Percentiles rank a stretch among this genome's conserved stretches.
phyloP scores from a whole-genome alignment of 2,888 invertebrate genomes.

The Neoaliturus tenellus region DNA sequence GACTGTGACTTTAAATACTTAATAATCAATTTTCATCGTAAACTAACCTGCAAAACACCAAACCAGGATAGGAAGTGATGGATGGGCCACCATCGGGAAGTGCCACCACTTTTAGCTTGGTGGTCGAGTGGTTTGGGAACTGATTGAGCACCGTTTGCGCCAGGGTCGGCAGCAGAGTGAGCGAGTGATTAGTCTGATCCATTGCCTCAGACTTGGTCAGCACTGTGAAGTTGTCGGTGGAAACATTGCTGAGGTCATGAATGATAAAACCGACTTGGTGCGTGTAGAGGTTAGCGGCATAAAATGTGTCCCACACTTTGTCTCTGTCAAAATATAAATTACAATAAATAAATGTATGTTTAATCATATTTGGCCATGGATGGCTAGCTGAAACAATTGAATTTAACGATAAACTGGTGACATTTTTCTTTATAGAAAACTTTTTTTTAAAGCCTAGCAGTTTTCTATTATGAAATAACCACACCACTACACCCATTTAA shows the following conservation, averaged over 20 bases:
- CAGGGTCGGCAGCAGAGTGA: neutral
- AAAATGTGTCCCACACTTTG: neutral
- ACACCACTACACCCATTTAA: no score
- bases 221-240: neutral
- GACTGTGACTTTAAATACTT: no score
- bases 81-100: neutral
- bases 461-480: no score
- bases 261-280: neutral
- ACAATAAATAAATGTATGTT: no score
- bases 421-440: no score
- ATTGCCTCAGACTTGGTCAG: neutral
- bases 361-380: no score
- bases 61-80: neutral
- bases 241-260: neutral
- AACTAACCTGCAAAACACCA: conserved; percentile 1
- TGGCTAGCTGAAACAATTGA: no score
- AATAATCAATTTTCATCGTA: no score
- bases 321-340: no score
- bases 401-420: no score
- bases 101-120: neutral
- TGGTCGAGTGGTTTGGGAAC: neutral
- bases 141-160: neutral
- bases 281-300: neutral
- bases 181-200: neutral
- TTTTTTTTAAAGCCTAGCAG: no score